A percentile compares a stretch with the other conserved stretches of the same genome.
These are phyloP conservation scores for Drosophila quadrilineata DNA, from an alignment of 1,140 invertebrate species.

Conservation along the genomic window DNA sequence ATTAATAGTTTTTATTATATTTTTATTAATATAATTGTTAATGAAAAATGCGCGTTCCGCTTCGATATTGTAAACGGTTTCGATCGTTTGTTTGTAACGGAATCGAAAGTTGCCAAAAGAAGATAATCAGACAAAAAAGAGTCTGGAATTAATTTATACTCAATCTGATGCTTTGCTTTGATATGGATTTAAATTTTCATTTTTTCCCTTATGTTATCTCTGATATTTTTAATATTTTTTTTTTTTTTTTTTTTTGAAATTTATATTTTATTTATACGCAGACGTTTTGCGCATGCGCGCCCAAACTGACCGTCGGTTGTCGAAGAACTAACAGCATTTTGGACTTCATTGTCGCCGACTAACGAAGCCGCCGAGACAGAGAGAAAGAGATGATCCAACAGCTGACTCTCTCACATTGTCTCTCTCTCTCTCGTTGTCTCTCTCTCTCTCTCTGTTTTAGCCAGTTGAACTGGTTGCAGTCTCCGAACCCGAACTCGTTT, in stretches of 20 bases:
- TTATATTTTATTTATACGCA: constrained; percentile 11
- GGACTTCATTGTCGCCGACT: constrained; percentile 47
- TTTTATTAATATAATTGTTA: too few species aligned
- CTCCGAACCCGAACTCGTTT: constrained; percentile 48
- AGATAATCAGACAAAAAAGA: neutral
- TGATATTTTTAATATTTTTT: neutral
- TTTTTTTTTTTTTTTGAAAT: neutral
- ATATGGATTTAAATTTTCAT: too few species aligned
- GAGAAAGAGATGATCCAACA: neutral
- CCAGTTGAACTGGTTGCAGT: constrained; percentile 42
- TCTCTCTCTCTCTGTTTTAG: too few species aligned
- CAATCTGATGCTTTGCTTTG: too few species aligned
- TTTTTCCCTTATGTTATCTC: too few species aligned
- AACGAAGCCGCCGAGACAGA: constrained; percentile 44
- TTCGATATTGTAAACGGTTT: constrained; percentile 7
- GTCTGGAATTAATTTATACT: too few species aligned
- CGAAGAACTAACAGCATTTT: constrained; percentile 80
- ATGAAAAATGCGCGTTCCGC: too few species aligned
- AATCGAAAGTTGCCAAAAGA: constrained; percentile 55
- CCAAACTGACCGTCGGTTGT: constrained; percentile 79
- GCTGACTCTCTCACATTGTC: too few species aligned
- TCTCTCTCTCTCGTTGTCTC: too few species aligned
- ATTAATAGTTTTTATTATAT: too few species aligned
- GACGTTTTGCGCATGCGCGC: constrained; percentile 73
- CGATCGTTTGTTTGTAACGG: constrained; percentile 16